A percentile compares a stretch with the other conserved stretches of the same genome.
Conservation (phyloP, 2,888 invertebrate species). For the Amorpha juglandis region DNA sequence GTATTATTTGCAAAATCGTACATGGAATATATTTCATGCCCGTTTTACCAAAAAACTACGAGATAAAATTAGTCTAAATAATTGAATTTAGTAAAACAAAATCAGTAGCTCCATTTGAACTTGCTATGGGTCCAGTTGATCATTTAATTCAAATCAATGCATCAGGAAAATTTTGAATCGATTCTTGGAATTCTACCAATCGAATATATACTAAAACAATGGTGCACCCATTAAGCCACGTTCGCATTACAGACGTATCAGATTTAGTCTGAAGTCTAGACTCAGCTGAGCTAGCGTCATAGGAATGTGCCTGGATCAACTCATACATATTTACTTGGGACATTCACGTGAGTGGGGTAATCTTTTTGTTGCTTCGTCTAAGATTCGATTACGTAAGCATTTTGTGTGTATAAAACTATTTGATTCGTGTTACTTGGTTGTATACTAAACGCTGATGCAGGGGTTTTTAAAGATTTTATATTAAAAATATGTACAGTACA, state of each 20-base stretch:
- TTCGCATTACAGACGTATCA: slow-evolving; percentile 24
- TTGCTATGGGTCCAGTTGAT: too few species aligned
- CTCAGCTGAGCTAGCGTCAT: slow-evolving; percentile 31
- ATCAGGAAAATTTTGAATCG: background rate
- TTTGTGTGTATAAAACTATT: background rate
- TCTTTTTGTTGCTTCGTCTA: slow-evolving; percentile 6
- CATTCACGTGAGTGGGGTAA: slow-evolving; percentile 8
- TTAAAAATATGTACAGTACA: too few species aligned
- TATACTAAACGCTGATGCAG: background rate
- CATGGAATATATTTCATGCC: too few species aligned
- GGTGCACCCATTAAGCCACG: slow-evolving; percentile 3
- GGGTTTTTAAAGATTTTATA: too few species aligned
- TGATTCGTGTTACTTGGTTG: background rate
- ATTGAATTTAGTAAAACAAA: too few species aligned
- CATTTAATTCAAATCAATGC: too few species aligned
- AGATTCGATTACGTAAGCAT: background rate
- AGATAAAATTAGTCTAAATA: too few species aligned
- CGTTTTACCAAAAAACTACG: too few species aligned
- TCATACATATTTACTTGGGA: slow-evolving; percentile 8
- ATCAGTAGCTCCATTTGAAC: too few species aligned
- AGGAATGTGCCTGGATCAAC: slow-evolving; percentile 28
- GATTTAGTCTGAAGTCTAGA: slow-evolving; percentile 30
- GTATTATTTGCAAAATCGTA: too few species aligned
- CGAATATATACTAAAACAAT: background rate
- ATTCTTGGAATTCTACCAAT: background rate